phyloP scores from a whole-genome alignment of 2,888 invertebrate species.

The Melipona bicolor region DNA sequence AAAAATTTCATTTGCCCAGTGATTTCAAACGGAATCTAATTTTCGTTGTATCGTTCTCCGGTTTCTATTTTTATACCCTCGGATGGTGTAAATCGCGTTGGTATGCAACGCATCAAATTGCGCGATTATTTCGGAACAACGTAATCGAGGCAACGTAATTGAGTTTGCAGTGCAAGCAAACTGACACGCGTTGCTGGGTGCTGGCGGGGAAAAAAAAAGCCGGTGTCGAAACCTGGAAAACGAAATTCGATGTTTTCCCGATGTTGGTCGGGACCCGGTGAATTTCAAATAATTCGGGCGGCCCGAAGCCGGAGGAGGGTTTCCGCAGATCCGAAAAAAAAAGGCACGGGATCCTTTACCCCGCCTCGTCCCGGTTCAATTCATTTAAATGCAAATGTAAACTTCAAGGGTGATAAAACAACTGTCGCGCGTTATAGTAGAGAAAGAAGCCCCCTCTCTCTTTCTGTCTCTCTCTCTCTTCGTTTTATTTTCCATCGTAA shows the following conservation, averaged over 20 bases:
- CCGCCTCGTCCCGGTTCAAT: neutral
- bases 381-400: constrained; percentile 74
- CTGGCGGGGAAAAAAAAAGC: neutral
- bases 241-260: constrained; percentile 5
- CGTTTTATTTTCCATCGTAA: neutral
- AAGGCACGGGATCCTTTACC: neutral
- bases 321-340: neutral
- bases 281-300: neutral
- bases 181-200: neutral
- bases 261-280: neutral
- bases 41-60: neutral
- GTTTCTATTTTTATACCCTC: neutral
- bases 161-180: constrained; percentile 12
- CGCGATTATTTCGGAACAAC: constrained; percentile 5
- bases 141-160: neutral
- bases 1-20: too few relatives aligned
- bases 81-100: neutral
- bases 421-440: neutral
- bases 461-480: too few relatives aligned
- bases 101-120: neutral
- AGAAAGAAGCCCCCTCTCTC: neutral
- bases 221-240: constrained; percentile 8
- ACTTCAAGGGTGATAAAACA: constrained; percentile 26
- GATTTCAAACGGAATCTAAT: neutral
- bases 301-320: neutral